Evolutionary conservation across 2,797 vertebrate species (phyloP).

Genomic region (Tauraco hartlaubi): DNA sequence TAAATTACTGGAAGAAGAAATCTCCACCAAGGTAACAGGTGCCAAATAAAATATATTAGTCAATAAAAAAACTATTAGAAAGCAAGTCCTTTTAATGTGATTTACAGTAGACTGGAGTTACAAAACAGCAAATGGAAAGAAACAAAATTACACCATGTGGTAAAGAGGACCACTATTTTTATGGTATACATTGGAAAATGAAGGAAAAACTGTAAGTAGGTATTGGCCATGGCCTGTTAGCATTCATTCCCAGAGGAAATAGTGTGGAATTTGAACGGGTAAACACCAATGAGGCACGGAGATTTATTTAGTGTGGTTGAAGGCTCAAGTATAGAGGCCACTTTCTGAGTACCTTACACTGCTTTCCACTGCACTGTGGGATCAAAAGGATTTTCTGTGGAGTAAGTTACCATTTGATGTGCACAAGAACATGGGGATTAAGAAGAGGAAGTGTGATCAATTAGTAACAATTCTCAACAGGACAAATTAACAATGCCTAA

Average conservation of each 20-base stretch:
- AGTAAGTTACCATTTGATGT: background rate
- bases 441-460: background rate
- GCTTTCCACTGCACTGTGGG: background rate
- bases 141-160: conserved; percentile 1
- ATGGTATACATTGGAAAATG: background rate
- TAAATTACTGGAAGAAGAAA: conserved; percentile 55
- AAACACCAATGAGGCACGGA: background rate
- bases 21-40: conserved; percentile 55
- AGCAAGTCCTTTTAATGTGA: conserved; percentile 59
- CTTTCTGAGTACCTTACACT: background rate
- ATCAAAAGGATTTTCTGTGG: background rate
- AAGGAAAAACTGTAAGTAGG: background rate
- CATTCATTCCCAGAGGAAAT: background rate
- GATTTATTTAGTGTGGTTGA: background rate
- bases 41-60: conserved; percentile 63
- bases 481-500: background rate
- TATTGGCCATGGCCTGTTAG: conserved; percentile 1
- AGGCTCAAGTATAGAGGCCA: background rate
- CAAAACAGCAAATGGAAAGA: conserved; percentile 28
- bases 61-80: conserved; percentile 70
- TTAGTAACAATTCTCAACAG: background rate
- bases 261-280: background rate
- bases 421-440: background rate
- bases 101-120: conserved; percentile 45
- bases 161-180: background rate